Percentiles rank a stretch among this genome's conserved stretches.
These are phyloP conservation scores for Chydorus sphaericus DNA, from an alignment of 2,888 invertebrate species.

Conservation along the genomic window DNA sequence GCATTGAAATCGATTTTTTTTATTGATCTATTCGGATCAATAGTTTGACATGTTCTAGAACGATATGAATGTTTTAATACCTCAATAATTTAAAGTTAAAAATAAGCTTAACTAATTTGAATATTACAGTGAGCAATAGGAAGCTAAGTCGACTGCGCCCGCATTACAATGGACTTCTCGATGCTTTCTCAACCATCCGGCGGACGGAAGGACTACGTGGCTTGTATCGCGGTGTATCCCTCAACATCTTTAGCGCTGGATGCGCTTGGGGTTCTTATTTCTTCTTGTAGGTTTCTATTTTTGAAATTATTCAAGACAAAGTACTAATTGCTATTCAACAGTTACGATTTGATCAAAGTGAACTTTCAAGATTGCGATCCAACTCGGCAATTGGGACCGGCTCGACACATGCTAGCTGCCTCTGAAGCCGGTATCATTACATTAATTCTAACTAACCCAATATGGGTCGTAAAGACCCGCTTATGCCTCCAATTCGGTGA, in stretches of 20 bases:
- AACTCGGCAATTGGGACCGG: slow-evolving; percentile 64
- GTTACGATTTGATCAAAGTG: slow-evolving; percentile 86
- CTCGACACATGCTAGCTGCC: slow-evolving; percentile 79
- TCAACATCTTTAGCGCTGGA: slow-evolving; percentile 93
- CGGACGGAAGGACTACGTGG: slow-evolving; percentile 76
- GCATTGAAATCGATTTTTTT: no score
- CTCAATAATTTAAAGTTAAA: no score
- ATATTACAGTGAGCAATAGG: no score
- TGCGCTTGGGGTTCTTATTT: slow-evolving; percentile 98
- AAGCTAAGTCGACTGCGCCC: no score
- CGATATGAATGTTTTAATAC: no score
- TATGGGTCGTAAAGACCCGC: slow-evolving; percentile 98
- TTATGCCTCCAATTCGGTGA: slow-evolving; percentile 77
- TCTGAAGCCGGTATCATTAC: slow-evolving; percentile 82
- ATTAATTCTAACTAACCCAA: slow-evolving; percentile 84
- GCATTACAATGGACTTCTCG: slow-evolving; percentile 67
- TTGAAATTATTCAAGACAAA: slow-evolving; percentile 16
- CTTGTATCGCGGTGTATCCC: slow-evolving; percentile 89
- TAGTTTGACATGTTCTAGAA: no score
- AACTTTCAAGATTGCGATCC: slow-evolving; percentile 81
- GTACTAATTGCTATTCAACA: slow-evolving; percentile 28
- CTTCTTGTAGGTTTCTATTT: slow-evolving; percentile 62
- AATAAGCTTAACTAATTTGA: no score
- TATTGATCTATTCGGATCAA: no score
- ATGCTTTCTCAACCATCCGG: slow-evolving; percentile 70